These are phyloP conservation scores for Zapornia atra DNA, from an alignment of 2,113 vertebrate genomes.

Conservation along the genomic window DNA sequence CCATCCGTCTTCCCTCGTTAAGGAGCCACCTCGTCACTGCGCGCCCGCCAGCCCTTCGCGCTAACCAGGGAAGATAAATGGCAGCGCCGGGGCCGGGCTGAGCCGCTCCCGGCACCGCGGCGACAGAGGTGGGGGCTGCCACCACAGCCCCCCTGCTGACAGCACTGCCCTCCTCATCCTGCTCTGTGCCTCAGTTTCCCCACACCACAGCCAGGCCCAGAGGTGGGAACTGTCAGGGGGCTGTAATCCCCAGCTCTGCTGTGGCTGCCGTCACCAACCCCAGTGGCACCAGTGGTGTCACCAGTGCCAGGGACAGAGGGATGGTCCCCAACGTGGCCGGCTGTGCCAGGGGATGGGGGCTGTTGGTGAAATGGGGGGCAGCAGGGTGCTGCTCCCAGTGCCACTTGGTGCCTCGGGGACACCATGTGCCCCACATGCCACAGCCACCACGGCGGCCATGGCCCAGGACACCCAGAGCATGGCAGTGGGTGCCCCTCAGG, in stretches of 20 bases:
- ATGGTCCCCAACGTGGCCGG: accelerated
- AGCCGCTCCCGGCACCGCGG: background rate
- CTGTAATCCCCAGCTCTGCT: accelerated
- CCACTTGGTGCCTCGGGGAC: background rate
- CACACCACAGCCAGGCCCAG: accelerated
- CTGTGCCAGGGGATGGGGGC: background rate
- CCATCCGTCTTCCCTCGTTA: slow-evolving; percentile 63
- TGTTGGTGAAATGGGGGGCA: accelerated
- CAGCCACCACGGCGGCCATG: accelerated
- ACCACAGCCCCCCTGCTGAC: accelerated
- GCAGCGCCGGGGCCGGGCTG: background rate
- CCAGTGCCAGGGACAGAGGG: background rate
- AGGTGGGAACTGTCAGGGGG: background rate
- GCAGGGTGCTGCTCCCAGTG: accelerated
- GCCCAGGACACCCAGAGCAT: background rate
- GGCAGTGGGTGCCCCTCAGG: background rate
- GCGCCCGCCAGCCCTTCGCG: background rate
- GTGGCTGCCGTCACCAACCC: background rate
- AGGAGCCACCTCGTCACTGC: slow-evolving; percentile 45
- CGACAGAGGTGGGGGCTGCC: background rate
- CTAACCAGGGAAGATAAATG: slow-evolving; percentile 59
- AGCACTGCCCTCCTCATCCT: background rate
- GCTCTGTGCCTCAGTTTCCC: background rate
- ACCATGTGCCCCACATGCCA: accelerated
- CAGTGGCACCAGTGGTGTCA: background rate